These are phyloP conservation scores for Tringa solitaria DNA, from an alignment of 2,113 vertebrate species.

Conservation along the genomic window DNA sequence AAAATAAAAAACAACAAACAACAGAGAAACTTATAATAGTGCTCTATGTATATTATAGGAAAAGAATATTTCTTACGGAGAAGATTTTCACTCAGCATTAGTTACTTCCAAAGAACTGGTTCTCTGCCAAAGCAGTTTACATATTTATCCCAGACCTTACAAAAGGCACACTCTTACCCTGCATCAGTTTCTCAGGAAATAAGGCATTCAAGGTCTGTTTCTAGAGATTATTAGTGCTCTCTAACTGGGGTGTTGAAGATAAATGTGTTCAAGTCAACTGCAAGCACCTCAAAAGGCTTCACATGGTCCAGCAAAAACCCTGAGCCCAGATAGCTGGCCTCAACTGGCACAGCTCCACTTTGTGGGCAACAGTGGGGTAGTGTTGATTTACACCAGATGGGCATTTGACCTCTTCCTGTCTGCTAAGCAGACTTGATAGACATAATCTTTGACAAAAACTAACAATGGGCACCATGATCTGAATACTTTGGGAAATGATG, in stretches of 20 bases:
- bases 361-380: background rate
- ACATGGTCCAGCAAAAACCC: background rate
- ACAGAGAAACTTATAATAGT: background rate
- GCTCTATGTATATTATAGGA: background rate
- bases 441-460: background rate
- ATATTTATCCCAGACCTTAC: constrained; percentile 13
- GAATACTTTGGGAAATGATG: background rate
- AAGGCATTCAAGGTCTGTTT: background rate
- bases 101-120: background rate
- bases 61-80: background rate
- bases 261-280: background rate
- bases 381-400: background rate
- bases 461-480: background rate
- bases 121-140: constrained; percentile 6
- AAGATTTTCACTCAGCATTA: background rate
- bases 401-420: background rate
- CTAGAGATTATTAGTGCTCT: background rate
- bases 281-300: background rate
- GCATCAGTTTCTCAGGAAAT: background rate
- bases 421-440: background rate
- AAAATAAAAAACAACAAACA: background rate
- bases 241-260: background rate
- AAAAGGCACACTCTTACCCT: background rate
- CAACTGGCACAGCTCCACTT: background rate
- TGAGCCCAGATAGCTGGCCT: background rate